These are phyloP conservation scores for Omphaloscelis lunosa DNA, from an alignment of 2,888 invertebrate species.

Conservation along the genomic window DNA sequence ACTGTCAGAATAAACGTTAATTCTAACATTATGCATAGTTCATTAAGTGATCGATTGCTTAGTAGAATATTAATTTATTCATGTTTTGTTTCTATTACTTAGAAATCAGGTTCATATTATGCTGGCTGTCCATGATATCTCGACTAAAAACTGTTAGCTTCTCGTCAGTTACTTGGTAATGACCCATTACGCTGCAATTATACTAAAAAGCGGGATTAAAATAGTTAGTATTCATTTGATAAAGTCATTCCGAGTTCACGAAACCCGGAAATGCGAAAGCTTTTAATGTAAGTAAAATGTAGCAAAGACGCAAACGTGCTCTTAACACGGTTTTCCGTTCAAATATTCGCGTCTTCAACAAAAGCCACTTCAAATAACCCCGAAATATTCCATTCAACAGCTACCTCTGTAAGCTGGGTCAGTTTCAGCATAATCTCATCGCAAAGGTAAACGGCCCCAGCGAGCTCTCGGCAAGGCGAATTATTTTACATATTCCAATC, in stretches of 20 bases:
- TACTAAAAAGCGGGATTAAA: constrained; percentile 13
- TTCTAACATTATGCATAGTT: constrained; percentile 29
- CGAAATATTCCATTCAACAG: constrained; percentile 62
- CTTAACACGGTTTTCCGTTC: constrained; percentile 52
- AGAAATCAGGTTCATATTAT: constrained; percentile 6
- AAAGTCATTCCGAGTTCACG: constrained; percentile 12
- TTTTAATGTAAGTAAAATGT: constrained; percentile 45
- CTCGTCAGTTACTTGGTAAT: constrained; percentile 5
- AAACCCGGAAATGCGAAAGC: constrained; percentile 27
- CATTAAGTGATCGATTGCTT: constrained; percentile 28
- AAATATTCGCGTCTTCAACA: constrained; percentile 60
- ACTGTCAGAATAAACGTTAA: constrained; percentile 9
- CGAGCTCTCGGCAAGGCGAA: constrained; percentile 71
- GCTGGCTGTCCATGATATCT: not conserved
- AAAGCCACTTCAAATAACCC: constrained; percentile 62
- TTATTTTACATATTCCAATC: constrained; percentile 78
- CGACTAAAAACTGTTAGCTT: constrained; percentile 19
- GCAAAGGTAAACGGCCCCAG: constrained; percentile 77
- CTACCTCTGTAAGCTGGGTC: constrained; percentile 67
- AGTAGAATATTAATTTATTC: constrained; percentile 33
- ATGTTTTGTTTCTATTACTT: constrained; percentile 17
- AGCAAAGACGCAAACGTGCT: constrained; percentile 48
- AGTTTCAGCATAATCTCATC: constrained; percentile 72
- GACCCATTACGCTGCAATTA: constrained; percentile 7
- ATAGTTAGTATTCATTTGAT: constrained; percentile 14